These are phyloP conservation scores for Aphidius gifuensis DNA, from an alignment of 1,140 invertebrate species.

Conservation along the genomic window DNA sequence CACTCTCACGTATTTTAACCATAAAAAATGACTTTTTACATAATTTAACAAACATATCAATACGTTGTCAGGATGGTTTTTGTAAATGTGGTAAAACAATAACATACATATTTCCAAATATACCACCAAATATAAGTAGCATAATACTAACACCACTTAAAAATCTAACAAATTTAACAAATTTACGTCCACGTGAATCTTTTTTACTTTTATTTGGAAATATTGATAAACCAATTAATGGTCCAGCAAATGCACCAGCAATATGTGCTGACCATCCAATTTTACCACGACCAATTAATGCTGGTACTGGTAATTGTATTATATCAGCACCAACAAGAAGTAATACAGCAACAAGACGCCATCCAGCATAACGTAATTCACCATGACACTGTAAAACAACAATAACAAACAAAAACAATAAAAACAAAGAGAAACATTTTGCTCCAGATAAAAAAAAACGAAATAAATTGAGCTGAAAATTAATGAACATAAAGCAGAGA, in stretches of 20 bases:
- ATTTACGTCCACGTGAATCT: slow-evolving; percentile 44
- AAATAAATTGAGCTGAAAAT: not conserved
- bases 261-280: slow-evolving; percentile 79
- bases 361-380: slow-evolving; percentile 59
- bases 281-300: slow-evolving; percentile 47
- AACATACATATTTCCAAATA: slow-evolving; percentile 50
- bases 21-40: slow-evolving; percentile 50
- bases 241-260: slow-evolving; percentile 74
- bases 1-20: slow-evolving; percentile 48
- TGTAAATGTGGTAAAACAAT: slow-evolving; percentile 47
- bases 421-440: no score
- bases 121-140: slow-evolving; percentile 46
- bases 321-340: slow-evolving; percentile 63
- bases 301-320: slow-evolving; percentile 49
- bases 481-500: not conserved
- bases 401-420: not conserved
- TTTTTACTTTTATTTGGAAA: slow-evolving; percentile 58
- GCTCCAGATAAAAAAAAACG: not conserved
- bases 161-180: slow-evolving; percentile 48
- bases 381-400: slow-evolving; percentile 58
- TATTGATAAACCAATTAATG: slow-evolving; percentile 75
- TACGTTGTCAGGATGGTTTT: slow-evolving; percentile 50
- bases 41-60: slow-evolving; percentile 48
- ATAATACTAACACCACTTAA: slow-evolving; percentile 45
- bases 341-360: slow-evolving; percentile 59